A percentile compares a stretch with the other conserved stretches of the same genome.
Evolutionary conservation across 2,888 invertebrate species (phyloP).

Genomic region (Drosophila anomelani): DNA sequence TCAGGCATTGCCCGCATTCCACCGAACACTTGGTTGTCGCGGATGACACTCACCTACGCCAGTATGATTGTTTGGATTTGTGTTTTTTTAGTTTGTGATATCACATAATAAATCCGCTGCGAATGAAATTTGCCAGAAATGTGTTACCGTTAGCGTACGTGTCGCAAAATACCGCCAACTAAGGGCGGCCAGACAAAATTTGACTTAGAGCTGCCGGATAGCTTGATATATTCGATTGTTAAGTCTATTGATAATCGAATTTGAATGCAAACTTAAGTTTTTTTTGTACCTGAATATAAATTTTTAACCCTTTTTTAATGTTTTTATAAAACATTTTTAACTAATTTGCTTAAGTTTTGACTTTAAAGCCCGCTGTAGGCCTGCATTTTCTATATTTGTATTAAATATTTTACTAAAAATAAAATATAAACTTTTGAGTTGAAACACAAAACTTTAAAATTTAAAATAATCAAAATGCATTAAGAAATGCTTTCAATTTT

Average conservation of each 20-base stretch:
- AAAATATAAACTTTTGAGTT: not conserved
- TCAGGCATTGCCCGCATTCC: not conserved
- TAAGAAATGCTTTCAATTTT: not conserved
- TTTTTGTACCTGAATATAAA: not conserved
- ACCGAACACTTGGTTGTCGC: not conserved
- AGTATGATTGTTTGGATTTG: constrained; percentile 19
- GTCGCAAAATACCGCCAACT: not conserved
- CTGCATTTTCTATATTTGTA: not conserved
- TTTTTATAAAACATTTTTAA: not conserved
- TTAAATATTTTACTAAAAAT: not conserved
- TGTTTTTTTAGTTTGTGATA: constrained; percentile 12
- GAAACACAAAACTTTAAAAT: no score
- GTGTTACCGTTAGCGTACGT: constrained; percentile 5
- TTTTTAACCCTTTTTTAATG: no score
- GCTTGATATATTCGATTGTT: not conserved
- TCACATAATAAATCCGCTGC: constrained; percentile 31
- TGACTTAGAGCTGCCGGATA: not conserved
- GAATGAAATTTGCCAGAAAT: no score
- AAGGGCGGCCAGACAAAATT: not conserved
- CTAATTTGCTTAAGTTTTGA: not conserved
- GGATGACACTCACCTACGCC: constrained; percentile 22
- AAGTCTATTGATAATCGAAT: not conserved
- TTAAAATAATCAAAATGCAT: not conserved
- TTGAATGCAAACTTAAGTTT: not conserved
- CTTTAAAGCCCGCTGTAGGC: not conserved